Conservation (phyloP, 2,113 vertebrate species). For the Petaurus breviceps region DNA sequence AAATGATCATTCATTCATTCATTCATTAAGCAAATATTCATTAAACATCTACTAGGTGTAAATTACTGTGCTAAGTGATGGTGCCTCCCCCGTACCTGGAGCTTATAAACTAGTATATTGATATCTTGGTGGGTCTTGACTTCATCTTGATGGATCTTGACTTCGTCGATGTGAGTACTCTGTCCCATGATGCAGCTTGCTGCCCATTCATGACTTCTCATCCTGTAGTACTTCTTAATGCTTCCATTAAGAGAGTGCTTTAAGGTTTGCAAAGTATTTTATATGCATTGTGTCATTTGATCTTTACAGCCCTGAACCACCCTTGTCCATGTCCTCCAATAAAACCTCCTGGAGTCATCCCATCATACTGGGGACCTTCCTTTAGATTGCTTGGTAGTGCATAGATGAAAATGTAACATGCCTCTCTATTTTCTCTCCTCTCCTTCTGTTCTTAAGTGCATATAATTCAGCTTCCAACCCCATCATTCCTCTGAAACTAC, state of each 20-base stretch:
- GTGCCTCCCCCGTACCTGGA: background rate
- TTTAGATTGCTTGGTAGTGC: background rate
- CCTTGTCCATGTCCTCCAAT: background rate
- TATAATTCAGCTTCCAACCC: background rate
- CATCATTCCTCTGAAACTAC: background rate
- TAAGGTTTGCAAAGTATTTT: background rate
- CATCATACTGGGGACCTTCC: background rate
- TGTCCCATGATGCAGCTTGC: background rate
- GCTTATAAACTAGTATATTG: background rate
- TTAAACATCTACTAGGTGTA: background rate
- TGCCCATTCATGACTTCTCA: background rate
- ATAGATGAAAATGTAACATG: background rate
- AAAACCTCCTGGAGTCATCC: background rate
- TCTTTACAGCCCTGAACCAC: background rate
- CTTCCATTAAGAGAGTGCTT: background rate
- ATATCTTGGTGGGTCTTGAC: background rate
- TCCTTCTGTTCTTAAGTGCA: background rate
- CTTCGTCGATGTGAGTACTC: background rate
- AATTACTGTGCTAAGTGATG: background rate
- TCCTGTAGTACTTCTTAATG: background rate
- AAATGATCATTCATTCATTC: background rate
- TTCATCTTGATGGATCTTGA: background rate
- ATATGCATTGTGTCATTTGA: background rate
- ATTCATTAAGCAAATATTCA: background rate
- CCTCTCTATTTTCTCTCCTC: background rate